Evolutionary conservation across 2,888 invertebrate genomes (phyloP), one percentile per base, ranked within the genome.

Genomic region (Cephus sareptanus): DNA sequence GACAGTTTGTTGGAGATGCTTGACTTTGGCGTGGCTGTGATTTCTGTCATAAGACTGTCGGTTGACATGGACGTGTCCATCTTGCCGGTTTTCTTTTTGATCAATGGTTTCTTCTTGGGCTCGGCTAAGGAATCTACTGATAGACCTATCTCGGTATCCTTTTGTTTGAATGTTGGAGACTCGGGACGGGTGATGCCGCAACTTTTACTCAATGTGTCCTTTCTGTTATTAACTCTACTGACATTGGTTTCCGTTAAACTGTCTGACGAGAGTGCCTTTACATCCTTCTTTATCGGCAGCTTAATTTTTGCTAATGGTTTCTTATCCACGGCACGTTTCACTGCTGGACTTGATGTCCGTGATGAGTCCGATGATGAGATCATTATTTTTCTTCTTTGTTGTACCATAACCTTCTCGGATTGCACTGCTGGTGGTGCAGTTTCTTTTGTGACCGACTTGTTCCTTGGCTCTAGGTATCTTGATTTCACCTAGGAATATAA

Each of bases 281-380:
- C 85, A 34, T 90, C 92, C 69, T 89, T 89, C 69, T 91, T 91
- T 34, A 87, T 87, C 9, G 88, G 86, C 40, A 91, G 83, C 56
- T 92, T 91, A 1, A 88, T 86, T 79, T 92, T 92, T 9, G 86
- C 80, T 0, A 88, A 73, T 12, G 89, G 80, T 82, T 89, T 83
- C 84, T 90, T 87, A 80, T 92, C 85, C 78, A 85, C 82, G 0
- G 92, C 91, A 73, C 93, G 91, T 81, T 92, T 91, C 88, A 93
- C 93, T 3, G 94, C 93, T 1, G 95, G 95, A 85, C 95, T 95
- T 2, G 95, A 94, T 80, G 95, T 95, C 15, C 95, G 92, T 0
- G 95, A 95, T 0, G 95, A 95, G 84, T 95, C 95, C 74, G 94
- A 94, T 0, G 94, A 94, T 1, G 94, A 94, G 30, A 93, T 91